These are phyloP conservation scores for Orthosia gothica DNA, from an alignment of 2,888 invertebrate species.

Conservation along the genomic window DNA sequence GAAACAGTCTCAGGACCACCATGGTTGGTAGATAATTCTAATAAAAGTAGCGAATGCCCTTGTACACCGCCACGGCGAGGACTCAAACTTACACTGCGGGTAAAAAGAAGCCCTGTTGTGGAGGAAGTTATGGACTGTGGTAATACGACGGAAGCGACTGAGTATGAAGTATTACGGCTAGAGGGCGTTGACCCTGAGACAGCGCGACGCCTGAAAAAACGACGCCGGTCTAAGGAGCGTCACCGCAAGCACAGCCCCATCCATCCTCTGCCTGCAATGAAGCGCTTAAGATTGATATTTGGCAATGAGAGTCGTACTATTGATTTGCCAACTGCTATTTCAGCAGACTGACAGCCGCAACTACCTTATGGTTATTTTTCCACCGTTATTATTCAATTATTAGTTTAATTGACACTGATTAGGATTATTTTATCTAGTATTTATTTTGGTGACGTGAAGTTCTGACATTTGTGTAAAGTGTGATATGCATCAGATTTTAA, in stretches of 20 bases:
- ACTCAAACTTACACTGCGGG: conserved; percentile 95
- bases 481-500: conserved; percentile 84
- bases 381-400: conserved; percentile 90
- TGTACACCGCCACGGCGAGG: conserved; percentile 92
- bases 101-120: conserved; percentile 96
- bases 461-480: conserved; percentile 84
- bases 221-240: conserved; percentile 88
- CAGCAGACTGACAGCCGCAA: conserved; percentile 91
- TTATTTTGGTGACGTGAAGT: conserved; percentile 87
- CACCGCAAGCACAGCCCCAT: conserved; percentile 90
- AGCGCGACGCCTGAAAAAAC: conserved; percentile 91
- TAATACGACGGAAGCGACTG: conserved; percentile 94
- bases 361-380: conserved; percentile 87
- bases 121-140: conserved; percentile 95
- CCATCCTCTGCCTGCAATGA: conserved; percentile 94
- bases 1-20: conserved; percentile 84
- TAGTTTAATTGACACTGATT: conserved; percentile 91
- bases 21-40: conserved; percentile 87
- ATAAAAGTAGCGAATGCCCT: conserved; percentile 88
- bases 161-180: conserved; percentile 96
- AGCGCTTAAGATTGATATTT: conserved; percentile 96
- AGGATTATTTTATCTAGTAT: conserved; percentile 89
- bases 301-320: conserved; percentile 97
- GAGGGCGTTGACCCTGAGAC: conserved; percentile 94
- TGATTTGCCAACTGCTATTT: conserved; percentile 95